Evolutionary conservation across 1,140 invertebrate species (phyloP).

Genomic region (Drosophila sucinea): DNA sequence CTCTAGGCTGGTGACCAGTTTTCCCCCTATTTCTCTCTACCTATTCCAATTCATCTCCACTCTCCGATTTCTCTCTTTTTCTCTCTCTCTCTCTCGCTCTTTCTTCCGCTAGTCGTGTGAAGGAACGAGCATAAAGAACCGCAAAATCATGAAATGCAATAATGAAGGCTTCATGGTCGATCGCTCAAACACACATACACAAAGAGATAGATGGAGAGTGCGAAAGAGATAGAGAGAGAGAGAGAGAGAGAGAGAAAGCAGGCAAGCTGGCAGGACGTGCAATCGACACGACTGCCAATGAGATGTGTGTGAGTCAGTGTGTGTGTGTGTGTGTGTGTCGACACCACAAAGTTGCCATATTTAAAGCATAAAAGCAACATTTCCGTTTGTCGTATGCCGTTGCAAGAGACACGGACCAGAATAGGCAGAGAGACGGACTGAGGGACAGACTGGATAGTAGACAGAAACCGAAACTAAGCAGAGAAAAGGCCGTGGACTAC

Average conservation of each 20-base stretch:
- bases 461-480: conserved; percentile 46
- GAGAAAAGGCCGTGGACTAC: conserved; percentile 30
- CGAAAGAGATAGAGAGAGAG: conserved; percentile 11
- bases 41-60: not conserved
- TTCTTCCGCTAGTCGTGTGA: conserved; percentile 36
- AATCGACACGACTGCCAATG: conserved; percentile 65
- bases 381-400: conserved; percentile 79
- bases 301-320: conserved; percentile 24
- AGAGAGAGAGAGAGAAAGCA: conserved; percentile 23
- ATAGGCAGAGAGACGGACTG: conserved; percentile 21
- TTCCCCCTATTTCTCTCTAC: conserved; percentile 23
- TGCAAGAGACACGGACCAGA: conserved; percentile 46
- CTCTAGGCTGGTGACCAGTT: conserved; percentile 28
- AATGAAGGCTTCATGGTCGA: conserved; percentile 81
- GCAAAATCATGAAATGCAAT: conserved; percentile 81
- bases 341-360: conserved; percentile 81
- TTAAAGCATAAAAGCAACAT: conserved; percentile 82
- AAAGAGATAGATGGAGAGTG: conserved; percentile 1
- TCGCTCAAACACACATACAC: conserved; percentile 65
- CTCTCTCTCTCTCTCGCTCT: not conserved
- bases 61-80: not conserved
- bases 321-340: conserved; percentile 38
- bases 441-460: not conserved
- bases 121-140: conserved; percentile 76
- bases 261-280: conserved; percentile 55